phyloP scores from a whole-genome alignment of 2,888 invertebrate genomes.

The Troides aeacus region DNA sequence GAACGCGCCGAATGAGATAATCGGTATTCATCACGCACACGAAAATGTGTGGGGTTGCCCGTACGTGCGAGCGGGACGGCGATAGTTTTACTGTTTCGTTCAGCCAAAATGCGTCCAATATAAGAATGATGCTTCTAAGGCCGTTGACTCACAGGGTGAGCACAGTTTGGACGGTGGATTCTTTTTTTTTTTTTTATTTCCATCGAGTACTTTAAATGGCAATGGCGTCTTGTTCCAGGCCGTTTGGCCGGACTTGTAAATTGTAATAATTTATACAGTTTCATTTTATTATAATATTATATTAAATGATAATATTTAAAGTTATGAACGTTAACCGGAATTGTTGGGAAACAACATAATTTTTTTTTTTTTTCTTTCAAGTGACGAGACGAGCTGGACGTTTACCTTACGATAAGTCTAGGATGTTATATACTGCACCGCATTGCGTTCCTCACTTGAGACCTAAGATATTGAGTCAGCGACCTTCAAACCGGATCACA shows the following conservation, averaged over 20 bases:
- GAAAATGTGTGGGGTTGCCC: conserved; percentile 61
- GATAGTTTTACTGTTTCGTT: conserved; percentile 61
- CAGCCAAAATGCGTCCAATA: conserved; percentile 76
- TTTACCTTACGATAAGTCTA: too few species aligned
- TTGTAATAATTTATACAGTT: conserved; percentile 1
- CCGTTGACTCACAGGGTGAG: conserved; percentile 64
- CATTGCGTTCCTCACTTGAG: too few species aligned
- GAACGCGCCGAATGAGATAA: conserved; percentile 66
- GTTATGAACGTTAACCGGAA: too few species aligned
- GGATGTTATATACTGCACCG: too few species aligned
- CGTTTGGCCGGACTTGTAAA: conserved; percentile 1
- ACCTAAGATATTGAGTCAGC: too few species aligned
- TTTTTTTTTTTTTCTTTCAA: too few species aligned
- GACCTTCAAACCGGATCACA: too few species aligned
- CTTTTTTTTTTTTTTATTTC: conserved; percentile 42
- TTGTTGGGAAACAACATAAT: too few species aligned
- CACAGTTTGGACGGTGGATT: conserved; percentile 46
- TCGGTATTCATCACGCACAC: conserved; percentile 75
- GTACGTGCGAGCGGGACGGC: conserved; percentile 54
- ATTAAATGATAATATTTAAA: background rate
- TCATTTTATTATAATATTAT: background rate
- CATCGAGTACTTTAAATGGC: conserved; percentile 27
- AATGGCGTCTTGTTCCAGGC: conserved; percentile 23
- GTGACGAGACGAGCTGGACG: too few species aligned
- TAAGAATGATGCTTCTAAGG: conserved; percentile 77